Conservation (phyloP, 2,797 vertebrate species). For the Tragelaphus oryx region DNA sequence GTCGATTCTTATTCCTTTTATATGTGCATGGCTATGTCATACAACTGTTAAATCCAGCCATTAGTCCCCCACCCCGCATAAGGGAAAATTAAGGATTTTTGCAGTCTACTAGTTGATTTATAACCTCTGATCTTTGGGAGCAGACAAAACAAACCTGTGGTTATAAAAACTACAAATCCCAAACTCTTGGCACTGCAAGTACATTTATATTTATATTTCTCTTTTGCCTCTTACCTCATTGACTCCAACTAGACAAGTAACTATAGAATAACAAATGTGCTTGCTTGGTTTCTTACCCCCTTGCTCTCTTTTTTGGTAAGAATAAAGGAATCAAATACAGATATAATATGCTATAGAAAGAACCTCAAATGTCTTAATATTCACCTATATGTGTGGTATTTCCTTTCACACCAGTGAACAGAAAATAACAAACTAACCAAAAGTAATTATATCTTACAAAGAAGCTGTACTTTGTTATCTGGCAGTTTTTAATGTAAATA, state of each 20-base stretch:
- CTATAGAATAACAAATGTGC: background rate
- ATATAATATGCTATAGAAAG: background rate
- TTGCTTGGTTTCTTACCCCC: background rate
- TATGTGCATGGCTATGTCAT: background rate
- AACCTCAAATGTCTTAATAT: background rate
- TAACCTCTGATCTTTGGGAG: background rate
- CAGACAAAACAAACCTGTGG: background rate
- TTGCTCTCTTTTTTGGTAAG: background rate
- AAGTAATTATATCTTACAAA: background rate
- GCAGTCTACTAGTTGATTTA: background rate
- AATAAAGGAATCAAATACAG: conserved; percentile 25
- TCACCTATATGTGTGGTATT: background rate
- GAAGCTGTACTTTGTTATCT: background rate
- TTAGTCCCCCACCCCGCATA: background rate
- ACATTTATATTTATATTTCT: background rate
- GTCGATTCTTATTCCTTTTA: background rate
- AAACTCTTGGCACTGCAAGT: background rate
- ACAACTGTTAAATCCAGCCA: background rate
- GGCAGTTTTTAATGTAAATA: background rate
- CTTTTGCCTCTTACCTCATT: background rate
- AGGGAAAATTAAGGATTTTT: background rate
- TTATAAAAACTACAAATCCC: background rate
- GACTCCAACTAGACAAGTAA: background rate
- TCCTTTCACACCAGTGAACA: background rate
- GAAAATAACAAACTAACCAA: background rate